Percentiles rank a stretch among this genome's conserved stretches.
These are phyloP conservation scores for Oppia nitens DNA, from an alignment of 1,140 invertebrate genomes.

Conservation along the genomic window DNA sequence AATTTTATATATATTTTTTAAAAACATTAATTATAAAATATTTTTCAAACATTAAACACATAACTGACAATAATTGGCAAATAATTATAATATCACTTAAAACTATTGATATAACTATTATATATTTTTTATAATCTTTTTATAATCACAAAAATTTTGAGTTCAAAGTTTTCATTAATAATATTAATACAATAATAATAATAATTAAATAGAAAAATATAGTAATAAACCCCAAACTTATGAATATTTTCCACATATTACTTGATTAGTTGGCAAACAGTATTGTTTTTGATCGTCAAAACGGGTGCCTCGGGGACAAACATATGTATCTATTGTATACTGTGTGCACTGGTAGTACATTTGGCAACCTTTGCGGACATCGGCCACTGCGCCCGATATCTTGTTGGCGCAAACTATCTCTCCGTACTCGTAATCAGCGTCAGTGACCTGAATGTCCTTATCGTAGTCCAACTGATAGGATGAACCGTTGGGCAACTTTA, in stretches of 20 bases:
- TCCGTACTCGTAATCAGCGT: slow-evolving; percentile 8
- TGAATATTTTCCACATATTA: neutral
- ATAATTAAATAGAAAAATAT: too few relatives aligned
- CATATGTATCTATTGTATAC: slow-evolving; percentile 8
- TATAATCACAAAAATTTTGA: too few relatives aligned
- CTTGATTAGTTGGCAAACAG: neutral
- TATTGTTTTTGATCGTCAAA: neutral
- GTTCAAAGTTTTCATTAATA: too few relatives aligned
- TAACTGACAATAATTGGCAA: too few relatives aligned
- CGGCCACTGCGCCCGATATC: neutral
- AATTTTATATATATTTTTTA: too few relatives aligned
- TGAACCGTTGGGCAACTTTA: neutral
- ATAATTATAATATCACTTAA: too few relatives aligned
- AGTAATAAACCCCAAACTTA: neutral
- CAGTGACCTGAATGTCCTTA: neutral
- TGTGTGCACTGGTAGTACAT: slow-evolving; percentile 5
- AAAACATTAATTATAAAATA: too few relatives aligned
- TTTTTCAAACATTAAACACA: too few relatives aligned
- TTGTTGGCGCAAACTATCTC: slow-evolving; percentile 3
- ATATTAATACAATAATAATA: too few relatives aligned
- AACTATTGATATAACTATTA: too few relatives aligned
- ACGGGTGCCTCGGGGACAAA: slow-evolving; percentile 2
- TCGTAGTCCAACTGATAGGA: neutral
- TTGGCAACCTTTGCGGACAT: slow-evolving; percentile 2
- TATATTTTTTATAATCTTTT: too few relatives aligned